Conservation (phyloP, 1,140 invertebrate genomes). For the Brachionus calyciflorus region DNA sequence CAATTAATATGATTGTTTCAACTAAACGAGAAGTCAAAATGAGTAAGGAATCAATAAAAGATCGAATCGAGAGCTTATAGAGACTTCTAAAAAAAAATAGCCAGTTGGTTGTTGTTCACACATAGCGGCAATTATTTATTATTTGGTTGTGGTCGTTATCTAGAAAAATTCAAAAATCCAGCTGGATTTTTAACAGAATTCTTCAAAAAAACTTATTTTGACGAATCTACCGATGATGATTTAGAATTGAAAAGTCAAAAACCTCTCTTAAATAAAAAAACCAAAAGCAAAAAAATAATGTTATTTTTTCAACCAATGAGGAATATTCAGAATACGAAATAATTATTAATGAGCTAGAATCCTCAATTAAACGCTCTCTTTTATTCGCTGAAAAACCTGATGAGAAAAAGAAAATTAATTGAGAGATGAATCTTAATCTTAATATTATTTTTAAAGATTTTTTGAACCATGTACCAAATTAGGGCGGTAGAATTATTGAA, state of each 20-base stretch:
- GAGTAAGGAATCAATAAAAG: not conserved
- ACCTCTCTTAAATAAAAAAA: not conserved
- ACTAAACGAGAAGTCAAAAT: not conserved
- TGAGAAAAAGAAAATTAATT: no score
- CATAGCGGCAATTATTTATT: not conserved
- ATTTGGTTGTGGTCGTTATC: not conserved
- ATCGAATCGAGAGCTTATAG: not conserved
- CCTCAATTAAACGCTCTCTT: no score
- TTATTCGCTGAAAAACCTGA: no score
- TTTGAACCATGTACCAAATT: not conserved
- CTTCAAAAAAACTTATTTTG: not conserved
- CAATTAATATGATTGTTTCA: not conserved
- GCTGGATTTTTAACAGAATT: not conserved
- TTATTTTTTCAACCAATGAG: not conserved
- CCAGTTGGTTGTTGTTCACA: not conserved
- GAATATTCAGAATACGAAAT: no score
- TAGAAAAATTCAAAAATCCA: not conserved
- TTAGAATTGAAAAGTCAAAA: not conserved
- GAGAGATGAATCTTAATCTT: no score
- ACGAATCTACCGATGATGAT: not conserved
- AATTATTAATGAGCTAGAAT: no score
- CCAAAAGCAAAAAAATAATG: no score
- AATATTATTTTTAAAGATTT: not conserved
- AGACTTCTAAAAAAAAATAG: not conserved
- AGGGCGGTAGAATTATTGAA: conserved; percentile 5